Conservation (phyloP, 2,113 vertebrate species). For the Rhadina sibilatrix region DNA sequence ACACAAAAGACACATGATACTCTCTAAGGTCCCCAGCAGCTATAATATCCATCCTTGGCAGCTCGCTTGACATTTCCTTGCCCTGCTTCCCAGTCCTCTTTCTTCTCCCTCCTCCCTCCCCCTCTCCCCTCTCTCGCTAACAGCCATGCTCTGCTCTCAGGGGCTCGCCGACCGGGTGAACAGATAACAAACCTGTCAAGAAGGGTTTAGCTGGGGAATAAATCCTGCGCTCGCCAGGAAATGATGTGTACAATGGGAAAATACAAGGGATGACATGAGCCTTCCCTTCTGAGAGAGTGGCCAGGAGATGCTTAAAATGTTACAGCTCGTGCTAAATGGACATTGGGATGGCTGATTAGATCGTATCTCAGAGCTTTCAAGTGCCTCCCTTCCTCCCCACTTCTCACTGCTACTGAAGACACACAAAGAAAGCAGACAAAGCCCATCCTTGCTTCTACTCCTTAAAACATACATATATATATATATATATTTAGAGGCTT, state of each 20-base stretch:
- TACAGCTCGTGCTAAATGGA: conserved; percentile 71
- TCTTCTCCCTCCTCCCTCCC: conserved; percentile 50
- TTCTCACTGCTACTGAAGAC: conserved; percentile 51
- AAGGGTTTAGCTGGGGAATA: conserved; percentile 83
- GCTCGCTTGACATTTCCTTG: conserved; percentile 91
- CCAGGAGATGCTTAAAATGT: conserved; percentile 76
- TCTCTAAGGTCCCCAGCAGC: conserved; percentile 84
- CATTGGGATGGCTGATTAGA: conserved; percentile 81
- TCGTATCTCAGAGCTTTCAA: conserved; percentile 75
- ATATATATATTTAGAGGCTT: conserved; percentile 58
- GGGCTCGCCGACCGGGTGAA: conserved; percentile 82
- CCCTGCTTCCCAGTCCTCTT: conserved; percentile 78
- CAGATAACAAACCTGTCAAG: conserved; percentile 92
- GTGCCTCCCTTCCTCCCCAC: conserved; percentile 69
- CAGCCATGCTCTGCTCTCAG: conserved; percentile 80
- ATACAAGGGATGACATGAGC: conserved; percentile 77
- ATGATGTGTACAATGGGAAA: conserved; percentile 82
- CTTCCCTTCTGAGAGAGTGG: conserved; percentile 74
- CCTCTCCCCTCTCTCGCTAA: conserved; percentile 68
- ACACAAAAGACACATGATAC: conserved; percentile 79
- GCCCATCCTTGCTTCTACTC: conserved; percentile 20
- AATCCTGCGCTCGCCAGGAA: conserved; percentile 80
- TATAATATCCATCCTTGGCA: conserved; percentile 87
- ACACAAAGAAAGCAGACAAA: conserved; percentile 75
- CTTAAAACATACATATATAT: neutral